These are phyloP conservation scores for Lanistes nyassanus DNA, from an alignment of 1,140 invertebrate species.

Conservation along the genomic window DNA sequence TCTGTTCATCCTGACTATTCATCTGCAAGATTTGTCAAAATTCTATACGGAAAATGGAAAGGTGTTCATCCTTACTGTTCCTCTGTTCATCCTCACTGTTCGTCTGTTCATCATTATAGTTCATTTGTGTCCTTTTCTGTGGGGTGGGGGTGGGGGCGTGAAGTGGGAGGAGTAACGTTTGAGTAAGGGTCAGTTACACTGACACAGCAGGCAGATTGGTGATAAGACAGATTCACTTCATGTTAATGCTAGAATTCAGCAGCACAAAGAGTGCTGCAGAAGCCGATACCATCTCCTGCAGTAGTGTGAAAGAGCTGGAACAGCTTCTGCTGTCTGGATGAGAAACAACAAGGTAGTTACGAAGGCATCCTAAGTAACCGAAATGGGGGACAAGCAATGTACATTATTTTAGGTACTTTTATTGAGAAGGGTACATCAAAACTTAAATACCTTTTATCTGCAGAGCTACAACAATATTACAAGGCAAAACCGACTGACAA, in stretches of 20 bases:
- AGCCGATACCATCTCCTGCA: too few species aligned
- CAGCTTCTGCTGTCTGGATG: too few species aligned
- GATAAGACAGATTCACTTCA: not conserved
- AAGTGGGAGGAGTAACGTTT: not conserved
- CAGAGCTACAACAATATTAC: conserved; percentile 77
- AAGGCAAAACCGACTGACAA: conserved; percentile 78
- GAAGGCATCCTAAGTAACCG: too few species aligned
- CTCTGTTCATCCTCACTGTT: not conserved
- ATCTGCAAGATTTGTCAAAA: not conserved
- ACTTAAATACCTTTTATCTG: too few species aligned
- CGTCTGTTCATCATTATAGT: not conserved
- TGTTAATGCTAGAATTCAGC: not conserved
- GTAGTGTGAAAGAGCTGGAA: too few species aligned
- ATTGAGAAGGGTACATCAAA: too few species aligned
- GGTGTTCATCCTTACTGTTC: not conserved
- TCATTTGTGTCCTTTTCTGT: not conserved
- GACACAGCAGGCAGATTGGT: not conserved
- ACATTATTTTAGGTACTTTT: too few species aligned
- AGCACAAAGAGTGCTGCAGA: not conserved
- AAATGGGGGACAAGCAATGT: too few species aligned
- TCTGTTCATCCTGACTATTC: too few species aligned
- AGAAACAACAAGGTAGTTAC: too few species aligned
- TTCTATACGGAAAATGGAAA: not conserved
- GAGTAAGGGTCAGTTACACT: not conserved
- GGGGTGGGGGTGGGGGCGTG: not conserved